Conservation (phyloP, 2,888 invertebrate species). For the Tupiocoris notatus region DNA sequence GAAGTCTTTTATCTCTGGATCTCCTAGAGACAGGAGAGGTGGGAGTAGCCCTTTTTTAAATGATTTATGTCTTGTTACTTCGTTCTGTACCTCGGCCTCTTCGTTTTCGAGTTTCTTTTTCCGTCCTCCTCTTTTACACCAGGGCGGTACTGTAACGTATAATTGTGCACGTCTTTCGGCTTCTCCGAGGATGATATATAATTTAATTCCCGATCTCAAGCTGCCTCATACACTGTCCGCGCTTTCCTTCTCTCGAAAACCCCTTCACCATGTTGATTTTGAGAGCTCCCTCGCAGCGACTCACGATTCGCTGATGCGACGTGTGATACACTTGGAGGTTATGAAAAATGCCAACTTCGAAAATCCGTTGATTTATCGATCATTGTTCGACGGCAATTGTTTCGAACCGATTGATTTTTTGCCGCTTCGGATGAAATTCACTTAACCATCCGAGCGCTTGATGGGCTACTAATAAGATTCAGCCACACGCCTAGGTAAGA, state of each 20-base stretch:
- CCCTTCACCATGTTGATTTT: not conserved
- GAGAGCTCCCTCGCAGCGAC: not conserved
- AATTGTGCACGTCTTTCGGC: conserved; percentile 38
- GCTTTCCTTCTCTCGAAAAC: not conserved
- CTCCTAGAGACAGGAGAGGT: not conserved
- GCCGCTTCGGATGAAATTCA: no score
- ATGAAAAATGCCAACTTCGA: not conserved
- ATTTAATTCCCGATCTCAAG: conserved; percentile 30
- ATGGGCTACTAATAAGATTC: no score
- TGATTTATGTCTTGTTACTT: conserved; percentile 40
- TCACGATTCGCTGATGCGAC: not conserved
- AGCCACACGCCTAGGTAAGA: no score
- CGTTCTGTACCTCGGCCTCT: conserved; percentile 15
- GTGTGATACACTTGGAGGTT: not conserved
- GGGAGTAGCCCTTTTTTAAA: conserved; percentile 38
- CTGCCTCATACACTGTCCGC: not conserved
- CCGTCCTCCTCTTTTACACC: conserved; percentile 8
- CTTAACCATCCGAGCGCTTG: no score
- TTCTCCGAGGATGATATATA: conserved; percentile 34
- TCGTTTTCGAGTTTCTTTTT: not conserved
- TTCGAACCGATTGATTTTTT: no score
- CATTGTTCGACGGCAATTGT: no score
- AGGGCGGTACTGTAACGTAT: conserved; percentile 34
- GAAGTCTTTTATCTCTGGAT: not conserved
- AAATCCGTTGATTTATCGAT: not conserved